phyloP scores from a whole-genome alignment of 64 coral and sea anemone genomes.

The Exaiptasia diaphana region DNA sequence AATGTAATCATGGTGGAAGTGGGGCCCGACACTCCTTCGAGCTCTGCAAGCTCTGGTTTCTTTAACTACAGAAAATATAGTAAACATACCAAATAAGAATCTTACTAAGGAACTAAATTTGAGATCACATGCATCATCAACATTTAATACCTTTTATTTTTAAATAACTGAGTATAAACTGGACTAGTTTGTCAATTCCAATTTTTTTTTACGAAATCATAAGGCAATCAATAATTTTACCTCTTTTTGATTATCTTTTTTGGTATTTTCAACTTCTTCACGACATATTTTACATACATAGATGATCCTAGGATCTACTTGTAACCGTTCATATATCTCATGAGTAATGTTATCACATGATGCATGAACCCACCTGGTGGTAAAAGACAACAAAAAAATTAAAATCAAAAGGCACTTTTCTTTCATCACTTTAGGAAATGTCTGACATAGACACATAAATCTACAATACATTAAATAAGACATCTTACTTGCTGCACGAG shows the following conservation, averaged over 20 bases:
- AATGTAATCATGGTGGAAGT: conserved; percentile 41
- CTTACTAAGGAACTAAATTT: too few species aligned
- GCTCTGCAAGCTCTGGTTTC: conserved; percentile 27
- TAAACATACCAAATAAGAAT: neutral
- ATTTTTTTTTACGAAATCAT: too few species aligned
- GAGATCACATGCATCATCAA: too few species aligned
- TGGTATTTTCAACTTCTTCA: conserved; percentile 78
- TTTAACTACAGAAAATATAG: conserved; percentile 16
- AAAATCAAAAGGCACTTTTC: neutral
- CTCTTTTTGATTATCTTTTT: conserved; percentile 80
- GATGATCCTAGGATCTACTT: conserved; percentile 76
- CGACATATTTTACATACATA: conserved; percentile 93
- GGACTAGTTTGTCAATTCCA: too few species aligned
- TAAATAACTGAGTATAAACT: too few species aligned
- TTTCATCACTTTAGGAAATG: neutral
- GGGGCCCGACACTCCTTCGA: conserved; percentile 46
- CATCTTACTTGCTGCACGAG: conserved; percentile 96
- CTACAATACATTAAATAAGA: neutral
- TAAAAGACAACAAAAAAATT: neutral
- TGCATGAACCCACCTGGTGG: conserved; percentile 82
- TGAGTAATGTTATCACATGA: conserved; percentile 82
- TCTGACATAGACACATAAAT: neutral
- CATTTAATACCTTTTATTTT: too few species aligned
- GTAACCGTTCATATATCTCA: conserved; percentile 84
- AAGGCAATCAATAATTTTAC: conserved; percentile 19